These are phyloP conservation scores for Synanthedon tipuliformis DNA, from an alignment of 2,888 invertebrate genomes.

Conservation along the genomic window DNA sequence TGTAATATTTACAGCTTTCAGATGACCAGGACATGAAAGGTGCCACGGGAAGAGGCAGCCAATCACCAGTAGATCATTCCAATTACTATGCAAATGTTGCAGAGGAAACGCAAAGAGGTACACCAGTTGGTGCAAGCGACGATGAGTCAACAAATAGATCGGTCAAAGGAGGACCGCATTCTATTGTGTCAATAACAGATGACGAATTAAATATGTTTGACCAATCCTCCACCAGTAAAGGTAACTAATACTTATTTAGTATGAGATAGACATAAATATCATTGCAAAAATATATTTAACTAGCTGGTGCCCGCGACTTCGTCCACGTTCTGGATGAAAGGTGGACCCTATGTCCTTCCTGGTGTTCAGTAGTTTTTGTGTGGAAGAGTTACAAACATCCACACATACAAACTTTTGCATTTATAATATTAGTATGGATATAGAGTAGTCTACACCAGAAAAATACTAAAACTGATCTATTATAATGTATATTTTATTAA, in stretches of 20 bases:
- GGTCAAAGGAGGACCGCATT: slow-evolving; percentile 73
- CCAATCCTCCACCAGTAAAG: background rate
- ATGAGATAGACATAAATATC: too few relatives aligned
- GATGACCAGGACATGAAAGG: slow-evolving; percentile 66
- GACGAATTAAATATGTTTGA: slow-evolving; percentile 55
- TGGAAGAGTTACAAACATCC: too few relatives aligned
- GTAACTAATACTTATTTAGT: background rate
- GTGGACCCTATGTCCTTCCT: too few relatives aligned
- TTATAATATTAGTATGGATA: too few relatives aligned
- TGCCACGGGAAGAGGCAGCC: slow-evolving; percentile 47
- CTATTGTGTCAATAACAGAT: slow-evolving; percentile 75
- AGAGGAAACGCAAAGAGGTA: slow-evolving; percentile 48
- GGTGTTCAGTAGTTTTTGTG: too few relatives aligned
- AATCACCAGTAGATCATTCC: slow-evolving; percentile 47
- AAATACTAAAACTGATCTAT: background rate
- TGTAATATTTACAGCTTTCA: slow-evolving; percentile 35
- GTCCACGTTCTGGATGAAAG: too few relatives aligned
- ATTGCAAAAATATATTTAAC: too few relatives aligned
- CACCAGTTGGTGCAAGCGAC: slow-evolving; percentile 62
- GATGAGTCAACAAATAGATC: slow-evolving; percentile 58
- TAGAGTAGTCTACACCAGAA: too few relatives aligned
- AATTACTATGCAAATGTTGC: slow-evolving; percentile 36
- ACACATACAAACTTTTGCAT: too few relatives aligned
- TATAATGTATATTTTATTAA: slow-evolving; percentile 4
- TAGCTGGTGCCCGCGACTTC: too few relatives aligned